A percentile compares a stretch with the other conserved stretches of the same genome.
Conservation (phyloP, 2,113 vertebrate species). For the Nanger granti region DNA sequence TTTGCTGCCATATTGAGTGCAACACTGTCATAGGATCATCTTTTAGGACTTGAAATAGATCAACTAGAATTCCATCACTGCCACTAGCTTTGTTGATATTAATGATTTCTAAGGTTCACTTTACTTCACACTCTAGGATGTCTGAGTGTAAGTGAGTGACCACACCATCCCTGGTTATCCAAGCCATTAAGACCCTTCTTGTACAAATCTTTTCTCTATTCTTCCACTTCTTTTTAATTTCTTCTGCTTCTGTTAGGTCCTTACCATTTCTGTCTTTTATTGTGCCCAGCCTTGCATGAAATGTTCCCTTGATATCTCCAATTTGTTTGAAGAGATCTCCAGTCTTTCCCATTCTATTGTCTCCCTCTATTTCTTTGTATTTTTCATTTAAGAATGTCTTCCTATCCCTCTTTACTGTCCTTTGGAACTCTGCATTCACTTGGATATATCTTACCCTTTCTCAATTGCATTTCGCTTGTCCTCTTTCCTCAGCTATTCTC, state of each 20-base stretch:
- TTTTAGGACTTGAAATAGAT: background rate
- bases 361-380: background rate
- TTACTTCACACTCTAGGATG: background rate
- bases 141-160: background rate
- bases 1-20: background rate
- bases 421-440: background rate
- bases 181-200: background rate
- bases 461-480: background rate
- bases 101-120: background rate
- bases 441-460: background rate
- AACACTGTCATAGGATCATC: background rate
- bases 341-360: background rate
- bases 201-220: background rate
- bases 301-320: background rate
- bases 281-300: background rate
- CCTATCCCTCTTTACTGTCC: background rate
- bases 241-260: background rate
- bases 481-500: background rate
- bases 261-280: background rate
- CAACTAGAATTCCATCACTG: background rate
- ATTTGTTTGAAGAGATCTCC: background rate
- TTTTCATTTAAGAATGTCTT: background rate
- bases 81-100: background rate
- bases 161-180: background rate
- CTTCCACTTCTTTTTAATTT: background rate